phyloP scores from a whole-genome alignment of 2,888 invertebrate genomes.

The Congeria kusceri region DNA sequence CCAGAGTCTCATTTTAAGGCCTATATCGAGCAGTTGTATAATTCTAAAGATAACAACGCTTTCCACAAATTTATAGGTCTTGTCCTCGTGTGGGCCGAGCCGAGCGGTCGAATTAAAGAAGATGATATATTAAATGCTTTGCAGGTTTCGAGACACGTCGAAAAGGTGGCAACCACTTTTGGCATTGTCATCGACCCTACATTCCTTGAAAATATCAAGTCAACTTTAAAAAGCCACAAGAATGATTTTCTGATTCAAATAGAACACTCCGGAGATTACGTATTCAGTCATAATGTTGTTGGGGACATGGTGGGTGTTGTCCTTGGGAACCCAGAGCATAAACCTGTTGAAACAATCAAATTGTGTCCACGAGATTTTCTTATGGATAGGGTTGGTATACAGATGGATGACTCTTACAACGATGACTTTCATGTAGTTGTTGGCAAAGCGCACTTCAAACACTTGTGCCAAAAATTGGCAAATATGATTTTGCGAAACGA shows the following conservation, averaged over 20 bases:
- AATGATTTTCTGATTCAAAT: conserved; percentile 17
- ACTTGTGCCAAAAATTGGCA: neutral
- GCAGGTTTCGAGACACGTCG: conserved; percentile 9
- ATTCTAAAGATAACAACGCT: neutral
- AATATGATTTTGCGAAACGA: neutral
- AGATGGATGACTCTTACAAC: neutral
- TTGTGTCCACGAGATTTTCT: conserved; percentile 6
- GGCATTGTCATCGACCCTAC: conserved; percentile 11
- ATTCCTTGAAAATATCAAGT: conserved; percentile 7
- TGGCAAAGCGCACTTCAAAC: neutral
- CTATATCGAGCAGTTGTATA: conserved; percentile 28
- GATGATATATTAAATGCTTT: conserved; percentile 10
- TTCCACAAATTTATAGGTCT: conserved; percentile 37
- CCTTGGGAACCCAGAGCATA: neutral
- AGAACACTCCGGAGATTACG: conserved; percentile 15
- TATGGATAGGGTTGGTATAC: neutral
- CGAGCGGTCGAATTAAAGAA: neutral
- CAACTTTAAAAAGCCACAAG: conserved; percentile 23
- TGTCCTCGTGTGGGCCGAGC: conserved; percentile 42
- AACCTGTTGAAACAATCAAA: neutral
- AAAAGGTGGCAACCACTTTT: conserved; percentile 19
- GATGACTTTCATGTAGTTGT: neutral
- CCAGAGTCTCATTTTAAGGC: conserved; percentile 21
- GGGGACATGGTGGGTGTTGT: conserved; percentile 49
- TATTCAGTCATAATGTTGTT: conserved; percentile 47